Conservation (phyloP, 1,140 invertebrate species). For the Penaeus indicus region DNA sequence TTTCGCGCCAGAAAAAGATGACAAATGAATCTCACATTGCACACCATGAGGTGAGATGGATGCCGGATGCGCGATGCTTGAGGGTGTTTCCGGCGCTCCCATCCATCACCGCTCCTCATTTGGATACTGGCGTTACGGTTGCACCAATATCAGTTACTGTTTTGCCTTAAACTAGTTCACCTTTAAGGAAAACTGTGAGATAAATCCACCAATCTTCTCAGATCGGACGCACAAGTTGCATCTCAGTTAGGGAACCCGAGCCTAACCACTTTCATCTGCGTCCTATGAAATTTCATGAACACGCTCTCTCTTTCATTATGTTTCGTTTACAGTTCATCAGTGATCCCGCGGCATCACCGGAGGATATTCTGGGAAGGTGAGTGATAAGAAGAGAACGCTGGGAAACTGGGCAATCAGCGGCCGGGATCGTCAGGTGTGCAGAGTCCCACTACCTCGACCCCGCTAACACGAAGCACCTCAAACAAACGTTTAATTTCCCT, state of each 20-base stretch:
- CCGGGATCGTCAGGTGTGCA: slow-evolving; percentile 58
- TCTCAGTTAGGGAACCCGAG: slow-evolving; percentile 59
- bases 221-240: slow-evolving; percentile 53
- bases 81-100: background rate
- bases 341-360: background rate
- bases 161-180: background rate
- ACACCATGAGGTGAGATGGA: slow-evolving; percentile 23
- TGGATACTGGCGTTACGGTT: background rate
- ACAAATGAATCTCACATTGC: slow-evolving; percentile 65
- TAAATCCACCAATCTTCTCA: slow-evolving; percentile 17
- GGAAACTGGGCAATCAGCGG: slow-evolving; percentile 63
- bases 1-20: slow-evolving; percentile 67
- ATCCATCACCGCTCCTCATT: background rate
- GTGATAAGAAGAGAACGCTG: slow-evolving; percentile 56
- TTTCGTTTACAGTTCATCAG: slow-evolving; percentile 29
- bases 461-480: slow-evolving; percentile 19
- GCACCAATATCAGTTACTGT: background rate
- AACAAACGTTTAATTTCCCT: slow-evolving; percentile 27
- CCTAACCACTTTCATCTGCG: slow-evolving; percentile 53
- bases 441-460: slow-evolving; percentile 55
- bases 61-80: slow-evolving; percentile 18
- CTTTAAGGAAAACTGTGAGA: background rate
- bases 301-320: slow-evolving; percentile 26
- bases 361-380: slow-evolving; percentile 35
- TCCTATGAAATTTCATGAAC: slow-evolving; percentile 2